A percentile compares a stretch with the other conserved stretches of the same genome.
Conservation (phyloP, 2,113 vertebrate genomes). For the Sinocyclocheilus maitianheensis region DNA sequence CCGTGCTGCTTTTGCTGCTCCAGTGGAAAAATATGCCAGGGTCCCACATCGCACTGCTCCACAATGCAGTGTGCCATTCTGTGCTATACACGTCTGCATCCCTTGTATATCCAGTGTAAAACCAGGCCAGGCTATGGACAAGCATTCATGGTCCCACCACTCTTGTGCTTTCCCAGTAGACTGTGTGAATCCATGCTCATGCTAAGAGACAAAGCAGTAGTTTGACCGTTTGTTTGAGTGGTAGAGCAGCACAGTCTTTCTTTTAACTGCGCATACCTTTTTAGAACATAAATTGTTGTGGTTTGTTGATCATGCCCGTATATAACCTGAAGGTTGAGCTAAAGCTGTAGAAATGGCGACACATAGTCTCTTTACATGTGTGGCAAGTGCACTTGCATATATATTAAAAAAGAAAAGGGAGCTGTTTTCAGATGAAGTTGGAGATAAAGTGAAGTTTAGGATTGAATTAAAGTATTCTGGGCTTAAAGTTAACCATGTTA, state of each 20-base stretch:
- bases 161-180: not conserved
- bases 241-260: not conserved
- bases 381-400: not conserved
- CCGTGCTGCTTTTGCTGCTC: constrained; percentile 71
- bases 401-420: not conserved
- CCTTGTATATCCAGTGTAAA: not conserved
- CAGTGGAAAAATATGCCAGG: constrained; percentile 76
- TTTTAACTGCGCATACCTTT: not conserved
- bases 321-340: not conserved
- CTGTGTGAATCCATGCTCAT: not conserved
- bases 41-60: constrained; percentile 23
- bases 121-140: not conserved
- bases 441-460: not conserved
- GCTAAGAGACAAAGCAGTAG: not conserved
- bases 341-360: too few species aligned
- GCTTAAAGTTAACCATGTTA: not conserved
- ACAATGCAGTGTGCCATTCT: constrained; percentile 14
- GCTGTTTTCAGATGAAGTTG: not conserved
- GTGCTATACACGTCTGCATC: not conserved
- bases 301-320: not conserved
- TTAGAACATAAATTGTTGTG: not conserved
- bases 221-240: not conserved
- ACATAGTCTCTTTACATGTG: not conserved
- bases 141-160: not conserved
- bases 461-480: not conserved